phyloP scores from a whole-genome alignment of 2,888 invertebrate species.

The Pseudococcus longispinus region DNA sequence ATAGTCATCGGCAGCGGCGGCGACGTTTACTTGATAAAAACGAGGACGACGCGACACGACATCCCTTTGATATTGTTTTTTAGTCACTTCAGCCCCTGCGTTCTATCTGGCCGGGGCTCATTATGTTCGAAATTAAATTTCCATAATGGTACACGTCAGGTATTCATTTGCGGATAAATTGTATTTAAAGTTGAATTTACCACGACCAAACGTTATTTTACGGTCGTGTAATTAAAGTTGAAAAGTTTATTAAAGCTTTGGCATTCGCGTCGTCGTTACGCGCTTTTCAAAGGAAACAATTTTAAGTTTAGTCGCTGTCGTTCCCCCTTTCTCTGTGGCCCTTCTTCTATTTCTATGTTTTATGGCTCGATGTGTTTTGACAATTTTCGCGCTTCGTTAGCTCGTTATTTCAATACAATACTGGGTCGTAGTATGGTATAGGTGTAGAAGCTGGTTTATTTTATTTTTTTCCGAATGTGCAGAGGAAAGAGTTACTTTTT shows the following conservation, averaged over 20 bases:
- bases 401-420: neutral
- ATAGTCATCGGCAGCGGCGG: neutral
- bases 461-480: neutral
- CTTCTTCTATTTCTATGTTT: neutral
- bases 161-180: neutral
- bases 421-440: neutral
- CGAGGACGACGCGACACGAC: neutral
- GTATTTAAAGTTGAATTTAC: conserved; percentile 13
- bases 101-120: neutral
- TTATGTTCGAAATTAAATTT: conserved; percentile 27
- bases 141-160: neutral
- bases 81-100: neutral
- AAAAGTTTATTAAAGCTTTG: conserved; percentile 43
- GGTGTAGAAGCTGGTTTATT: neutral
- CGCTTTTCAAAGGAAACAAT: conserved; percentile 20
- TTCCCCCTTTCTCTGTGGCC: neutral
- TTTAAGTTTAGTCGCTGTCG: neutral
- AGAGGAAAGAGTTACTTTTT: neutral
- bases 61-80: conserved; percentile 8
- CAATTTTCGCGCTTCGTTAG: conserved; percentile 15
- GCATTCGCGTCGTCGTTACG: neutral
- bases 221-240: conserved; percentile 39
- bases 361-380: conserved; percentile 2
- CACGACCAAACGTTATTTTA: conserved; percentile 1
- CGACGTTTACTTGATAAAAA: neutral